These are phyloP conservation scores for Archilochus colubris DNA, from an alignment of 2,113 vertebrate genomes.

Conservation along the genomic window DNA sequence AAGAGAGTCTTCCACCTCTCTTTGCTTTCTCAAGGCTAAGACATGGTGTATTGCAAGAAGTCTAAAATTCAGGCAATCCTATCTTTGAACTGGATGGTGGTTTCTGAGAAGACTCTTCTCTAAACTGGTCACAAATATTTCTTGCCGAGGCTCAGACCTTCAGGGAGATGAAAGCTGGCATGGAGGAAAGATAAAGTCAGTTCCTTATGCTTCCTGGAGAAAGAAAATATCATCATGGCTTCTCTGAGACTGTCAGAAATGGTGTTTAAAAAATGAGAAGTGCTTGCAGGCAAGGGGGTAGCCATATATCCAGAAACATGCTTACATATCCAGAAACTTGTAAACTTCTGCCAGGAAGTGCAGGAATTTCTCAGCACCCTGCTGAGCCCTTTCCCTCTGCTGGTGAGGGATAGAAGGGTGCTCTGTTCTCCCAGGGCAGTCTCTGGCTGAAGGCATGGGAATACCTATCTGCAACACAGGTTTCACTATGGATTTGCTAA, in stretches of 20 bases:
- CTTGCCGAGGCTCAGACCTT: background rate
- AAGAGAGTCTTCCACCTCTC: background rate
- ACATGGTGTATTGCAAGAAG: background rate
- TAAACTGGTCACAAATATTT: background rate
- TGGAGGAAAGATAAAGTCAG: background rate
- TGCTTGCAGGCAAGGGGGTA: background rate
- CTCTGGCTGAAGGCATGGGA: background rate
- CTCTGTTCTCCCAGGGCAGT: background rate
- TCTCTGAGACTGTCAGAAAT: background rate
- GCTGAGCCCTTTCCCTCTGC: background rate
- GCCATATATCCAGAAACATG: background rate
- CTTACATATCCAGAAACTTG: background rate
- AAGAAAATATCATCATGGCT: background rate
- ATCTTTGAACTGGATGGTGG: background rate
- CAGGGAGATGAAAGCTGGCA: background rate
- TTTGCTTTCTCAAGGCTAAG: background rate
- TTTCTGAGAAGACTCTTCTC: background rate
- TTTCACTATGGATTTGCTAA: background rate
- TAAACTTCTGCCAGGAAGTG: background rate
- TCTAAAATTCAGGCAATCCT: background rate
- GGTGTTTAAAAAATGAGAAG: background rate
- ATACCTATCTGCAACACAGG: fast-evolving
- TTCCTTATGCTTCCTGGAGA: background rate
- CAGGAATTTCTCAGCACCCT: background rate
- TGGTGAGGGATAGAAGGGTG: background rate